These are phyloP conservation scores for Ceratotherium simum DNA, from an alignment of 2,113 vertebrate genomes.

Conservation along the genomic window DNA sequence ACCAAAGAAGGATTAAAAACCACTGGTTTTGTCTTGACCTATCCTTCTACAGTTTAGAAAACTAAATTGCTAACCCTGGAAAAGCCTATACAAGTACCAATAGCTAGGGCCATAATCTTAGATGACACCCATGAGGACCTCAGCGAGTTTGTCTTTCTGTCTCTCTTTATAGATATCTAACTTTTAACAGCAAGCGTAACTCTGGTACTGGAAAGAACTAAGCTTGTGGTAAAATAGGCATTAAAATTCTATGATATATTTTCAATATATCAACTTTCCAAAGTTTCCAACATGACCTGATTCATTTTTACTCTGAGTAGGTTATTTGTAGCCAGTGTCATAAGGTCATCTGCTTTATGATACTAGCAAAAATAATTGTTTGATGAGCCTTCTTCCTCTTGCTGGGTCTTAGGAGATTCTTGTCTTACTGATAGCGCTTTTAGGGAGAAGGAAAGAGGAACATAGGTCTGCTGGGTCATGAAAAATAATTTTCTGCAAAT, in stretches of 20 bases:
- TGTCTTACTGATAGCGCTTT: not conserved
- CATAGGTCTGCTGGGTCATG: not conserved
- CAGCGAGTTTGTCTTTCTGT: not conserved
- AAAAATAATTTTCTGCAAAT: conserved; percentile 42
- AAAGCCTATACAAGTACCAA: not conserved
- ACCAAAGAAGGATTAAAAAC: not conserved
- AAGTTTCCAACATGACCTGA: not conserved
- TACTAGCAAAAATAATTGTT: not conserved
- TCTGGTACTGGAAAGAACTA: not conserved
- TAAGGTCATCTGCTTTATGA: not conserved
- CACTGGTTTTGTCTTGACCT: not conserved
- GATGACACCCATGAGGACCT: not conserved
- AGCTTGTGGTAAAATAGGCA: not conserved
- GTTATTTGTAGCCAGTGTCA: not conserved
- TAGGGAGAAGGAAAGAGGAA: not conserved
- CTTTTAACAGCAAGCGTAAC: not conserved
- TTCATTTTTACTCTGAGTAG: not conserved
- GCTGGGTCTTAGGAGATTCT: not conserved
- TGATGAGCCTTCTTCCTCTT: not conserved
- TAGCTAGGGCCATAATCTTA: not conserved
- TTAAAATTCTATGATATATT: not conserved
- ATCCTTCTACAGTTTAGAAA: not conserved
- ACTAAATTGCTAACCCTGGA: not conserved
- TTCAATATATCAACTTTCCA: not conserved
- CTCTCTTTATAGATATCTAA: not conserved